Percentiles rank a stretch among this genome's conserved stretches.
These are phyloP conservation scores for Colletes latitarsis DNA, from an alignment of 1,140 invertebrate genomes.

Conservation along the genomic window DNA sequence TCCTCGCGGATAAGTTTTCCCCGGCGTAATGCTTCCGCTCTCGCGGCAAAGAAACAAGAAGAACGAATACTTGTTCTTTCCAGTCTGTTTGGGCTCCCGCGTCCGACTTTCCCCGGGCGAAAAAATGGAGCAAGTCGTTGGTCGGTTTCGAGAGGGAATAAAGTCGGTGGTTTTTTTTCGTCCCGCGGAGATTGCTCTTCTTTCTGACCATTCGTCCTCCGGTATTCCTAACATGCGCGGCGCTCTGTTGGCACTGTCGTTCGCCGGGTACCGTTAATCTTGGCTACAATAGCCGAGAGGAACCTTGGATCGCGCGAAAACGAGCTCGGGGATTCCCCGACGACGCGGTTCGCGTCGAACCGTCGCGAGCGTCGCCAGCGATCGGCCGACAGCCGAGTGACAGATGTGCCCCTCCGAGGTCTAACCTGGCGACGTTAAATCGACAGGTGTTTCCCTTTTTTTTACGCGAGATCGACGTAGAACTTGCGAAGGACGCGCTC, in stretches of 20 bases:
- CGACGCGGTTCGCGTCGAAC: not conserved
- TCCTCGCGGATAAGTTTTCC: not conserved
- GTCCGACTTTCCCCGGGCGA: not conserved
- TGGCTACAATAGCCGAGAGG: slow-evolving; percentile 69
- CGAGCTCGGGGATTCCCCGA: not conserved
- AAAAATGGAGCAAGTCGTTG: not conserved
- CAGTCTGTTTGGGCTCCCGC: not conserved
- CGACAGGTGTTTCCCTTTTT: slow-evolving; percentile 25
- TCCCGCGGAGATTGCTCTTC: not conserved
- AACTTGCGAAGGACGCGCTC: not conserved
- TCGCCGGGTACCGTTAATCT: slow-evolving; percentile 72
- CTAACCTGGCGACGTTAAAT: slow-evolving; percentile 7
- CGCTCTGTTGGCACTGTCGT: slow-evolving; percentile 44
- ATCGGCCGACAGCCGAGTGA: not conserved
- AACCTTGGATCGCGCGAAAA: slow-evolving; percentile 6
- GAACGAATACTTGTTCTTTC: not conserved
- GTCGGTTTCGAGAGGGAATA: too few relatives aligned
- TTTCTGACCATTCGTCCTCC: slow-evolving; percentile 1
- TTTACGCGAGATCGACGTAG: too few relatives aligned
- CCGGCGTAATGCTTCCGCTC: not conserved
- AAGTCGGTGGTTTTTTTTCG: not conserved
- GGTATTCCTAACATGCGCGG: slow-evolving; percentile 26
- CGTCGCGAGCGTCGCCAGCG: slow-evolving; percentile 1
- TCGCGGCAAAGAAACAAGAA: not conserved
- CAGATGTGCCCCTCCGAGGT: slow-evolving; percentile 9